Conservation (phyloP, 2,113 vertebrate species). For the Planiliza haematocheilus region DNA sequence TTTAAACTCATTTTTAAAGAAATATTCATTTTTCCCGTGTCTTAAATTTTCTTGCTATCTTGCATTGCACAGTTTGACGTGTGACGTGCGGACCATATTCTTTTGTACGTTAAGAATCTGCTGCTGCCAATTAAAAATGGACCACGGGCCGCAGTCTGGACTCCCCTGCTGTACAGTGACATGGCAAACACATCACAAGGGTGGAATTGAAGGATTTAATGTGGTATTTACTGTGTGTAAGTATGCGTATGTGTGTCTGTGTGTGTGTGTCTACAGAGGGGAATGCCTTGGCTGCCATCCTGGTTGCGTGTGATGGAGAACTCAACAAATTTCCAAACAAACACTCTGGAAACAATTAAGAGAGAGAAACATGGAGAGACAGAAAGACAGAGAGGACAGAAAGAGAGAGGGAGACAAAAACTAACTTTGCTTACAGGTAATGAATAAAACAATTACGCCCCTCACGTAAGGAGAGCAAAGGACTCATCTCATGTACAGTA, state of each 20-base stretch:
- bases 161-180: neutral
- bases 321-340: slow-evolving; percentile 89
- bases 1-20: too few species aligned
- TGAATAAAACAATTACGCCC: slow-evolving; percentile 19
- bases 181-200: slow-evolving; percentile 31
- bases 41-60: too few species aligned
- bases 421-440: slow-evolving; percentile 39
- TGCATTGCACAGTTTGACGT: too few species aligned
- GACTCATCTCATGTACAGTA: slow-evolving; percentile 8
- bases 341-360: slow-evolving; percentile 92
- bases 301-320: slow-evolving; percentile 84
- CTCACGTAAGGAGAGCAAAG: slow-evolving; percentile 12
- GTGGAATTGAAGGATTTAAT: slow-evolving; percentile 42
- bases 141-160: too few species aligned
- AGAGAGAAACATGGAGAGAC: slow-evolving; percentile 44
- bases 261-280: slow-evolving; percentile 44
- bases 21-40: too few species aligned
- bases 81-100: too few species aligned
- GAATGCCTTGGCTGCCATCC: slow-evolving; percentile 77
- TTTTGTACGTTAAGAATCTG: too few species aligned
- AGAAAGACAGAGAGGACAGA: slow-evolving; percentile 41
- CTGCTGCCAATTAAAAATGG: too few species aligned
- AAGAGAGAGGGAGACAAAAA: slow-evolving; percentile 25
- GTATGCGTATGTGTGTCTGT: neutral
- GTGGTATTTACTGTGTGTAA: slow-evolving; percentile 32